Conservation (phyloP, 2,113 vertebrate genomes). For the Plotosus lineatus region DNA sequence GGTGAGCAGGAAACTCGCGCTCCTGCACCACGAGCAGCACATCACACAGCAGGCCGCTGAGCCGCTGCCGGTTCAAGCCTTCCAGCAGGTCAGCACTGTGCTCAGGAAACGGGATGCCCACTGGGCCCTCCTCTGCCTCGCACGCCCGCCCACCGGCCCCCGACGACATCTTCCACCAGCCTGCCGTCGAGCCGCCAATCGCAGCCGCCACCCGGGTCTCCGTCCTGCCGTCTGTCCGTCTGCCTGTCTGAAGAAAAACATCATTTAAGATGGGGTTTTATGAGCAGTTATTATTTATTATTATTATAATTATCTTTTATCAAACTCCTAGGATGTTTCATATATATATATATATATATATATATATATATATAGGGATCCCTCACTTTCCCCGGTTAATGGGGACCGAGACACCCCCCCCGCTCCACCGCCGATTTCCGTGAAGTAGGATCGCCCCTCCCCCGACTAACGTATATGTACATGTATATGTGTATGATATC, state of each 20-base stretch:
- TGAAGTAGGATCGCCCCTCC: no score
- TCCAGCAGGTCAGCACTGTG: slow-evolving; percentile 96
- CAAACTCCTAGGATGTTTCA: not conserved
- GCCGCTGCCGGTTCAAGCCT: slow-evolving; percentile 91
- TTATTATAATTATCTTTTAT: not conserved
- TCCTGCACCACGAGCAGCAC: slow-evolving; percentile 93
- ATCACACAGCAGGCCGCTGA: slow-evolving; percentile 90
- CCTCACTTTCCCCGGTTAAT: no score
- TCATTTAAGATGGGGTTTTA: not conserved
- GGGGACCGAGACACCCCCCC: no score
- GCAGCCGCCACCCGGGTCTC: slow-evolving; percentile 76
- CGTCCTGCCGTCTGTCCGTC: slow-evolving; percentile 79
- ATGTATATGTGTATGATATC: no score
- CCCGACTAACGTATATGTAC: no score
- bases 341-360: no score
- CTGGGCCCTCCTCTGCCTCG: slow-evolving; percentile 89
- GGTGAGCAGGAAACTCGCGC: slow-evolving; percentile 94
- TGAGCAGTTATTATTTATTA: no score
- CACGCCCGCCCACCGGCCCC: slow-evolving; percentile 67
- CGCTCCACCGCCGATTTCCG: no score
- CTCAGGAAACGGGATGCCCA: slow-evolving; percentile 98
- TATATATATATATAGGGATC: no score
- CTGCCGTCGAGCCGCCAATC: slow-evolving; percentile 80
- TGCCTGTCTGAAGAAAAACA: slow-evolving; percentile 68
- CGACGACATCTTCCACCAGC: slow-evolving; percentile 85